phyloP scores from a whole-genome alignment of 2,888 invertebrate genomes.

The Torymus auratus region DNA sequence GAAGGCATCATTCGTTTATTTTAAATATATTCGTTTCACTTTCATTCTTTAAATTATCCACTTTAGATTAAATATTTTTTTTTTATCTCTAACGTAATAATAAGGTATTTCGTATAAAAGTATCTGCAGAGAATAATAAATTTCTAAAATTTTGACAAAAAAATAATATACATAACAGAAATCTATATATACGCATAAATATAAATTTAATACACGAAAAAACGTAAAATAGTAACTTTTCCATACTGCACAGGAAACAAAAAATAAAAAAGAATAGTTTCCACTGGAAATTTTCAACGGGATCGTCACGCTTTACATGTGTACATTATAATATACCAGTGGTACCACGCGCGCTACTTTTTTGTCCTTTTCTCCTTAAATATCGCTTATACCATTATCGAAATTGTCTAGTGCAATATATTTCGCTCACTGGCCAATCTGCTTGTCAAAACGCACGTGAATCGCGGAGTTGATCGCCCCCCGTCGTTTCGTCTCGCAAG shows the following conservation, averaged over 20 bases:
- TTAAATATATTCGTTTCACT: slow-evolving; percentile 45
- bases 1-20: slow-evolving; percentile 25
- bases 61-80: slow-evolving; percentile 19
- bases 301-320: slow-evolving; percentile 42
- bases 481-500: slow-evolving; percentile 2
- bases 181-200: slow-evolving; percentile 49
- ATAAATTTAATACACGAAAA: slow-evolving; percentile 53
- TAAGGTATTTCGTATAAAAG: slow-evolving; percentile 18
- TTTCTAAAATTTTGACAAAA: slow-evolving; percentile 45
- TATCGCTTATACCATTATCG: slow-evolving; percentile 50
- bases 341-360: slow-evolving; percentile 15
- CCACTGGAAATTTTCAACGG: slow-evolving; percentile 58
- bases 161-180: slow-evolving; percentile 37
- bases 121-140: slow-evolving; percentile 44
- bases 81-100: slow-evolving; percentile 27
- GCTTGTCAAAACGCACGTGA: neutral
- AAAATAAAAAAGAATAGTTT: slow-evolving; percentile 16
- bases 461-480: slow-evolving; percentile 13
- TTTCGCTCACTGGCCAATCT: slow-evolving; percentile 59
- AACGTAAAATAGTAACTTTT: slow-evolving; percentile 47
- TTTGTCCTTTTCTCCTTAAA: slow-evolving; percentile 12
- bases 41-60: slow-evolving; percentile 31
- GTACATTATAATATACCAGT: slow-evolving; percentile 24
- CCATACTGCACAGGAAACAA: slow-evolving; percentile 3
- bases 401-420: slow-evolving; percentile 56